Base-by-base conservation (phyloP, 2,888 invertebrate genomes). In the Adelphocoris suturalis region DNA sequence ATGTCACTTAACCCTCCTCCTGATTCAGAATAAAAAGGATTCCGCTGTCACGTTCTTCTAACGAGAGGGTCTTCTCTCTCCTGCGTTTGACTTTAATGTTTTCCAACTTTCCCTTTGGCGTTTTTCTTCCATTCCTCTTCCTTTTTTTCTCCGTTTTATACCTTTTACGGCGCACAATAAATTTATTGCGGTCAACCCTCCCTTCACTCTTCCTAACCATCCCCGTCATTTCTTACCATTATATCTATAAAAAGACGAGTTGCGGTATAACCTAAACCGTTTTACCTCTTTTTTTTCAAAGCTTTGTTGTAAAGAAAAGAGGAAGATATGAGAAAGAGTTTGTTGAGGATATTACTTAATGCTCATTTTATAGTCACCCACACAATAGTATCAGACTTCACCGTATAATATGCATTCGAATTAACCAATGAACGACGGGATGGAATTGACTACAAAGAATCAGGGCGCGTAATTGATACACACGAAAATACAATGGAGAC, bases 11-110 rank as follows among this genome's bases (percentile, higher is more conserved):
- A 68, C 68, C 23, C 78, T 88, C 87, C 48, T 28, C 80, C 78
- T 57, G 88, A 78, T 88, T 88, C 81, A 80, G 81, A 88, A 81
- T 88, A 88, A 88, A 88, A 88, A 88, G 88, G 80, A 80, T 88
- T 88, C 88, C 88, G 16, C 88, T 88, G 88, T 78, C 88, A 88
- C 78, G 88, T 88, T 28, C 76, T 27, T 16, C 88, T 88, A 88
- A 88, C 88, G 88, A 88, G 80, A 19, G 55, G 12, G 23, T 23
- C 23, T 5, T 7, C 28, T 4, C 48, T 47, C 28, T 75, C 14
- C 86, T 86, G 86, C 68, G 86, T 75, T 86, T 86, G 86, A 86
- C 86, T 86, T 86, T 75, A 86, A 86, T 86, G 86, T 86, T 86
- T 86, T 46, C 85, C 61, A 57, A 61, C 57, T 85, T 75, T 47